Percentiles rank a stretch among this genome's conserved stretches.
Evolutionary conservation across 1,140 invertebrate genomes (phyloP).

Genomic region (Bombus superbus): DNA sequence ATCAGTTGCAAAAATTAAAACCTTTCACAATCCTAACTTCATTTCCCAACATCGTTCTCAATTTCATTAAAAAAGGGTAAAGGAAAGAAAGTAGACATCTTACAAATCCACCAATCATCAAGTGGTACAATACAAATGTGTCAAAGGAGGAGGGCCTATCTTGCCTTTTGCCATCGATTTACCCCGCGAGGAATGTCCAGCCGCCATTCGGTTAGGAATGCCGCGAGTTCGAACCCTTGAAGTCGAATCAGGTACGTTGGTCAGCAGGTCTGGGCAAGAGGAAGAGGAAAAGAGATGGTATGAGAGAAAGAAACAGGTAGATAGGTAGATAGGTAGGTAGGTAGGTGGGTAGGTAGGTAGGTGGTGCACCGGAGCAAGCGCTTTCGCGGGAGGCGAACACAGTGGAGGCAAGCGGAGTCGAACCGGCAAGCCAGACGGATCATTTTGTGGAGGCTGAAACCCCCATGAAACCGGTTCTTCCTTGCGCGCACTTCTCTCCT

Average conservation of each 20-base stretch:
- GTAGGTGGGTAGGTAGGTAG: conserved; percentile 62
- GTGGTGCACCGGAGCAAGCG: conserved; percentile 63
- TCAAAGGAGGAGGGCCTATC: background rate
- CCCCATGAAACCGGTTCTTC: conserved; percentile 64
- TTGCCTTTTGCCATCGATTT: conserved; percentile 8
- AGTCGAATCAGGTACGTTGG: conserved; percentile 48
- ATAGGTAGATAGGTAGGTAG: conserved; percentile 56
- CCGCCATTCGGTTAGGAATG: conserved; percentile 53
- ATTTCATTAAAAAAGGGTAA: background rate
- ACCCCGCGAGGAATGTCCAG: conserved; percentile 37
- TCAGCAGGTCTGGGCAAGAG: conserved; percentile 39
- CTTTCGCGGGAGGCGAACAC: conserved; percentile 51
- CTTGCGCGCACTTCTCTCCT: conserved; percentile 42
- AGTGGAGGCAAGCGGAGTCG: conserved; percentile 39
- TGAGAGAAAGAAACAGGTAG: conserved; percentile 33
- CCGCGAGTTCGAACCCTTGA: conserved; percentile 48
- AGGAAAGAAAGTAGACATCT: background rate
- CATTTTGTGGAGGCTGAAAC: conserved; percentile 51
- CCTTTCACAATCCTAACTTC: no score
- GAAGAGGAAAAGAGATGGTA: background rate
- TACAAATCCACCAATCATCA: background rate
- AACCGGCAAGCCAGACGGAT: conserved; percentile 53
- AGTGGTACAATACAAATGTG: background rate
- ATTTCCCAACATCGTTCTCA: background rate
- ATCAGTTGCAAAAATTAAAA: background rate